phyloP scores from a whole-genome alignment of 2,888 invertebrate species.

The Anthoptus insignis region DNA sequence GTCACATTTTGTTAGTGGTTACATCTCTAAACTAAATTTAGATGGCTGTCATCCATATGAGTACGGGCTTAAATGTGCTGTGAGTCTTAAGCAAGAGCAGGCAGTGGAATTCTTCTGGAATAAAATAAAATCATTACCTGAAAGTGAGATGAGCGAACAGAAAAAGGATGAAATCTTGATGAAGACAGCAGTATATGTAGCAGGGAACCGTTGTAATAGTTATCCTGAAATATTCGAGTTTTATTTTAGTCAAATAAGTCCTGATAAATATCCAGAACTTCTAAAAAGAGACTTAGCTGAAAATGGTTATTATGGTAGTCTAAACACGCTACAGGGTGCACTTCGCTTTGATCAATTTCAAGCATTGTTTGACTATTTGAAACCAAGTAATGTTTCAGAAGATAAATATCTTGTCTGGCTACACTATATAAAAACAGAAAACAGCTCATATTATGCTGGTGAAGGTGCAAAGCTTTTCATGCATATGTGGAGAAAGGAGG shows the following conservation, averaged over 20 bases:
- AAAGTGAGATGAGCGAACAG: background rate
- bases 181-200: constrained; percentile 1
- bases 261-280: constrained; percentile 5
- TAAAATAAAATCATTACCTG: constrained; percentile 5
- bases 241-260: constrained; percentile 3
- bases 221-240: constrained; percentile 5
- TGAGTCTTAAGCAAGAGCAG: background rate
- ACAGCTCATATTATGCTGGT: background rate
- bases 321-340: constrained; percentile 5
- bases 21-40: constrained; percentile 5
- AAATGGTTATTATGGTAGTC: constrained; percentile 5
- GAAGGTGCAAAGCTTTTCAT: background rate
- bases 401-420: background rate
- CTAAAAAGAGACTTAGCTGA: constrained; percentile 3
- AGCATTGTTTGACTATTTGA: background rate
- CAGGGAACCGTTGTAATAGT: constrained; percentile 3
- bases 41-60: constrained; percentile 5
- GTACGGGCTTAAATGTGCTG: constrained; percentile 4
- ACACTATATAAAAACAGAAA: background rate
- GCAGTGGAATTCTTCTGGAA: constrained; percentile 6
- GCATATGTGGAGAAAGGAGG: background rate
- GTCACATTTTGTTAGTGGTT: constrained; percentile 3
- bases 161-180: constrained; percentile 4
- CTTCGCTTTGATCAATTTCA: constrained; percentile 5
- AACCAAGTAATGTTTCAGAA: background rate